Evolutionary conservation across 2,113 vertebrate genomes (phyloP).

Genomic region (Neoarius graeffei): DNA sequence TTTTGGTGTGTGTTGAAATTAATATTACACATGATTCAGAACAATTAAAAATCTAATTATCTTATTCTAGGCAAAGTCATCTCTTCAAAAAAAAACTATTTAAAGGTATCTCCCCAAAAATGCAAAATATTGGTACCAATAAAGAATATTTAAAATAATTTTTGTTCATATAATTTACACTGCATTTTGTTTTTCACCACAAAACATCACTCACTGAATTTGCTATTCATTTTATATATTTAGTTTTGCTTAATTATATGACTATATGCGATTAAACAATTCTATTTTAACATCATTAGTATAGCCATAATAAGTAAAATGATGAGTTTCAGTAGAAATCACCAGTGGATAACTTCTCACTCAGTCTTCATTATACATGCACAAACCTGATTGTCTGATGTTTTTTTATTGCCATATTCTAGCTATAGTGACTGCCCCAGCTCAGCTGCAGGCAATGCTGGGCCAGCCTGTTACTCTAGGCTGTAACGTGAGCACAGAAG

Average conservation of each 20-base stretch:
- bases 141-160: not conserved
- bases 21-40: not conserved
- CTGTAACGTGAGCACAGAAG: conserved; percentile 64
- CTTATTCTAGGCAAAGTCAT: not conserved
- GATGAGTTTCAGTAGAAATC: not conserved
- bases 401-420: conserved; percentile 57
- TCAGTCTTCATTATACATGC: not conserved
- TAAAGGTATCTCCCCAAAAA: not conserved
- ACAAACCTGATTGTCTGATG: not conserved
- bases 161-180: not conserved
- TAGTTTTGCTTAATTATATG: not conserved
- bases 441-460: conserved; percentile 50
- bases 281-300: not conserved
- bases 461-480: conserved; percentile 58
- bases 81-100: not conserved
- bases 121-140: not conserved
- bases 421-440: conserved; percentile 63
- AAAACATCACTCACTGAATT: not conserved
- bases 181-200: not conserved
- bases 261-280: not conserved
- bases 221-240: not conserved
- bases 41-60: not conserved
- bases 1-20: not conserved
- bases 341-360: not conserved
- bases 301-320: not conserved